A percentile compares a stretch with the other conserved stretches of the same genome.
phyloP scores from a whole-genome alignment of 2,113 vertebrate genomes.

The Perccottus glenii region DNA sequence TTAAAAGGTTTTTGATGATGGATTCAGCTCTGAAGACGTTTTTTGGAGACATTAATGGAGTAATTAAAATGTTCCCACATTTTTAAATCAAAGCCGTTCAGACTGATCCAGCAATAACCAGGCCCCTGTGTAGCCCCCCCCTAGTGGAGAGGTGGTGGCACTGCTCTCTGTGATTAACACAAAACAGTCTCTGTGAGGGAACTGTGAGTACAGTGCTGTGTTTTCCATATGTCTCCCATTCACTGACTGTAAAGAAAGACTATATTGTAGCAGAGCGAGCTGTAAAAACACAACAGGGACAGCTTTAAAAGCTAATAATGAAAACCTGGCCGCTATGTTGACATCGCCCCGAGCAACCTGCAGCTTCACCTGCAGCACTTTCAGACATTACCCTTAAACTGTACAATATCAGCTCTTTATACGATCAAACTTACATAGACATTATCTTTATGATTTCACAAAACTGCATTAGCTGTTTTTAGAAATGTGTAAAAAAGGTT shows the following conservation, averaged over 20 bases:
- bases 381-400: neutral
- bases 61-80: too few relatives aligned
- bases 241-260: slow-evolving; percentile 60
- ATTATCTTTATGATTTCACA: too few relatives aligned
- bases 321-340: slow-evolving; percentile 44
- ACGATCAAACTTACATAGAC: too few relatives aligned
- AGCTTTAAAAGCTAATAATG: slow-evolving; percentile 58
- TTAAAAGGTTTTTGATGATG: too few relatives aligned
- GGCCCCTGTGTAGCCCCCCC: neutral
- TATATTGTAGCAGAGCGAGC: slow-evolving; percentile 55
- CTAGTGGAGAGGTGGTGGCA: neutral
- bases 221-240: slow-evolving; percentile 76
- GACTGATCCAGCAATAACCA: too few relatives aligned
- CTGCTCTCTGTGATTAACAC: slow-evolving; percentile 30
- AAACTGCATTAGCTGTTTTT: too few relatives aligned
- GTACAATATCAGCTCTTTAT: neutral
- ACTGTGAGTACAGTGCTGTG: slow-evolving; percentile 51
- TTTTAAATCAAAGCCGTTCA: too few relatives aligned
- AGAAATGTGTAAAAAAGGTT: too few relatives aligned
- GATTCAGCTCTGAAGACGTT: too few relatives aligned
- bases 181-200: slow-evolving; percentile 60
- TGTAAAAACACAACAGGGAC: slow-evolving; percentile 61
- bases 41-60: too few relatives aligned
- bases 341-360: slow-evolving; percentile 28
- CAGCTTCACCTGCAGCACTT: neutral